Base-by-base conservation (phyloP, 2,797 vertebrate genomes). In the Crenuchus spilurus region DNA sequence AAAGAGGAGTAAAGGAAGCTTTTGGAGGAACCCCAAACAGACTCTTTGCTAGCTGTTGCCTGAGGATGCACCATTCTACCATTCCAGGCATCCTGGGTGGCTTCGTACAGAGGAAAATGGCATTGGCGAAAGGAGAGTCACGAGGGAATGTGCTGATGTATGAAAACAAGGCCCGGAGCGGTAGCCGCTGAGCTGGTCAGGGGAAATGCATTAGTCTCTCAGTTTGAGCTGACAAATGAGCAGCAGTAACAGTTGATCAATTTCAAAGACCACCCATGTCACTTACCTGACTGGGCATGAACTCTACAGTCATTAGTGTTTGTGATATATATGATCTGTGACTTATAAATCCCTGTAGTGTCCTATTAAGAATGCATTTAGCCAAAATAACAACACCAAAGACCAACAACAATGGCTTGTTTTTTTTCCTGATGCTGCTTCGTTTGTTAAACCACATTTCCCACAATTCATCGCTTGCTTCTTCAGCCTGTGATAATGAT, bases 1-100 rank as follows among this genome's bases (percentile, higher is more conserved):
- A 84, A 77, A 82, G 74, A 83, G 70, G 49, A 79, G 80, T 65
- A 83, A 66, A 80, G 83, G 83, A 81, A 83, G 83, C 72, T 80
- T 70, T 68, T 39, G 75, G 58, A 75, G 42, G 66, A 70, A 85
- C 77, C 78, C 68, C 70, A 83, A 85, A 82, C 78, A 77, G 31
- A 37, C 18, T 60, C 37, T 64, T 31, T 20, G 13, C 33, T 14
- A 70, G 42, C 58, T 16, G n/a, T 74, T 28, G 78, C 78, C 75
- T 37, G 74, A 41, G 82, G 80, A 72, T 64, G 74, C n/a, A n/a
- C n/a, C n/a, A n/a, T n/a, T n/a, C n/a, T n/a, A n/a, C n/a, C n/a
- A n/a, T 81, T 51, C n/a, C 57, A 35, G 42, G 16, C 80, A 3
- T 75, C 77, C 73, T 81, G 75, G 79, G 82, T 83, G 82, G 82